Conservation (phyloP, 2,113 vertebrate genomes). For the Chauna torquata region DNA sequence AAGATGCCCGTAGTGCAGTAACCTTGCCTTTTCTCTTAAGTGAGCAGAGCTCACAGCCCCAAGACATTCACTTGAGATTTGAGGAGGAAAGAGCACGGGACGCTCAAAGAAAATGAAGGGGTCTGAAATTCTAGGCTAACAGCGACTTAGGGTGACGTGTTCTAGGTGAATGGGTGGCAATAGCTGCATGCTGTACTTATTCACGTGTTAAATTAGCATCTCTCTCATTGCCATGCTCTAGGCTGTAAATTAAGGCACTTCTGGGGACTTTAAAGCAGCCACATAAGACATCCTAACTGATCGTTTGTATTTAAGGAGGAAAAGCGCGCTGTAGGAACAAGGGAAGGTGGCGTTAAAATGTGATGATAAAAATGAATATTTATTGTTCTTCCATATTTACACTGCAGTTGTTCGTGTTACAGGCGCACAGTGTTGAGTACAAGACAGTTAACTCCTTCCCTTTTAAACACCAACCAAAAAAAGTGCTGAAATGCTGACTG, state of each 20-base stretch:
- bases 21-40: background rate
- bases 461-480: background rate
- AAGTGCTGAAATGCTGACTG: background rate
- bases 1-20: background rate
- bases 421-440: background rate
- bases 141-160: background rate
- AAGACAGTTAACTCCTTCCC: background rate
- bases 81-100: background rate
- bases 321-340: background rate
- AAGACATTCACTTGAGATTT: background rate
- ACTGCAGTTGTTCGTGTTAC: background rate
- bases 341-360: background rate
- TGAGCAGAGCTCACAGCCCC: background rate
- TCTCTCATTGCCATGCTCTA: background rate
- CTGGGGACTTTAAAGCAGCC: background rate
- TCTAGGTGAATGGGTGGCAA: background rate
- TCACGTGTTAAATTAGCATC: background rate
- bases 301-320: background rate
- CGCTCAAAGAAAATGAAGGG: background rate
- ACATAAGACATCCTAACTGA: background rate
- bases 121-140: background rate
- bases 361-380: background rate
- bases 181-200: background rate
- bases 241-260: background rate
- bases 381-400: too few species aligned